Evolutionary conservation across 2,797 vertebrate species (phyloP).

Genomic region (Lagocephalus sceleratus): DNA sequence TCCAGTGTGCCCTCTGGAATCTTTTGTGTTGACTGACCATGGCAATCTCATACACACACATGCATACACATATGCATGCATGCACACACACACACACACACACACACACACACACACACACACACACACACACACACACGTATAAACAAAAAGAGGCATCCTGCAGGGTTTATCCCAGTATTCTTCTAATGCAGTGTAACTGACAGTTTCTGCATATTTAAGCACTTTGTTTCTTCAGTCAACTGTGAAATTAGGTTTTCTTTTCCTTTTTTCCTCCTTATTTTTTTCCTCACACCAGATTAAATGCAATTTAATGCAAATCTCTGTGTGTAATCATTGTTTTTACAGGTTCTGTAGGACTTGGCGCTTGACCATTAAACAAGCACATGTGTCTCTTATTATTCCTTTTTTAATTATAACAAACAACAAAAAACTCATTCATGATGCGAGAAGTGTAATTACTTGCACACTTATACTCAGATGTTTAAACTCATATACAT

Average conservation of each 20-base stretch:
- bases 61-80: conserved; percentile 16
- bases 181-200: conserved; percentile 46
- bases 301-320: conserved; percentile 21
- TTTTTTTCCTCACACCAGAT: conserved; percentile 49
- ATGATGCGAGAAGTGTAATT: conserved; percentile 4
- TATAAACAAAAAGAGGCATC: conserved; percentile 16
- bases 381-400: conserved; percentile 7
- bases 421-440: conserved; percentile 28
- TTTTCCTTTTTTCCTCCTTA: conserved; percentile 3
- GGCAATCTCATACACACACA: conserved; percentile 17
- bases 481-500: conserved; percentile 28
- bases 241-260: conserved; percentile 66
- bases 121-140: conserved; percentile 1
- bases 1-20: conserved; percentile 42
- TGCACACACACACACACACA: conserved; percentile 2
- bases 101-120: conserved; percentile 19
- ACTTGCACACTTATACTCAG: neutral
- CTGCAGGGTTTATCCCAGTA: conserved; percentile 34
- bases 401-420: conserved; percentile 10
- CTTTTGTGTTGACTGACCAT: conserved; percentile 45
- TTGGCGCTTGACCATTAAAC: conserved; percentile 8
- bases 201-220: conserved; percentile 67
- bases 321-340: conserved; percentile 1
- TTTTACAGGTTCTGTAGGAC: neutral
- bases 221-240: conserved; percentile 66